A percentile compares a stretch with the other conserved stretches of the same genome.
Conservation (phyloP, 1,140 invertebrate species). For the Chironomus tepperi region DNA sequence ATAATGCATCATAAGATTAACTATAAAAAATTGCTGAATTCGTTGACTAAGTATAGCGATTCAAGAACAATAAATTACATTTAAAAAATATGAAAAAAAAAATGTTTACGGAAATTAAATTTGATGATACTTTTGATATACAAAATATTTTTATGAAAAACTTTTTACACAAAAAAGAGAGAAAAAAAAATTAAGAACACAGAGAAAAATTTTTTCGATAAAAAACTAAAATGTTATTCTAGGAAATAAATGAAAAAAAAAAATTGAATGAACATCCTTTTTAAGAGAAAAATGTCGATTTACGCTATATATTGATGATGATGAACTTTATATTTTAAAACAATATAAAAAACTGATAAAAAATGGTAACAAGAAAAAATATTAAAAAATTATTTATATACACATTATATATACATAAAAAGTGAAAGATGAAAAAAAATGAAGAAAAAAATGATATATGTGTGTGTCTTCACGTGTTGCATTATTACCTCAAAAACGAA, state of each 20-base stretch:
- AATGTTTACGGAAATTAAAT: constrained; percentile 15
- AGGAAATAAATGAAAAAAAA: not conserved
- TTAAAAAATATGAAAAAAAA: constrained; percentile 1
- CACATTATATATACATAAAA: constrained; percentile 23
- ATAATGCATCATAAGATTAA: not conserved
- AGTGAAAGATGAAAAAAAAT: not conserved
- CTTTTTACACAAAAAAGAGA: constrained; percentile 17
- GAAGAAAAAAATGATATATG: constrained; percentile 17
- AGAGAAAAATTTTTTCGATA: constrained; percentile 1
- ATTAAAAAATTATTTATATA: constrained; percentile 16
- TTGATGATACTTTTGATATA: constrained; percentile 22
- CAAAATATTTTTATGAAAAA: constrained; percentile 22
- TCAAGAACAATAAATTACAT: constrained; percentile 21
- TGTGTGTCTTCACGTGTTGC: constrained; percentile 23
- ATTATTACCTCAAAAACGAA: constrained; percentile 18
- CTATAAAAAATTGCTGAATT: not conserved
- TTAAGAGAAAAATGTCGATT: not conserved
- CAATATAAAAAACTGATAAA: not conserved
- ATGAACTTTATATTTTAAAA: constrained; percentile 18
- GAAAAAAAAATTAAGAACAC: not conserved
- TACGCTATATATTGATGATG: constrained; percentile 19
- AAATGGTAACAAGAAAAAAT: not conserved
- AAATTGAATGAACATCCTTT: constrained; percentile 11
- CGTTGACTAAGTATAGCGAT: constrained; percentile 7
- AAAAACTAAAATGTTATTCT: constrained; percentile 21